Conservation (phyloP, 2,113 vertebrate species). For the Lepus americanus region DNA sequence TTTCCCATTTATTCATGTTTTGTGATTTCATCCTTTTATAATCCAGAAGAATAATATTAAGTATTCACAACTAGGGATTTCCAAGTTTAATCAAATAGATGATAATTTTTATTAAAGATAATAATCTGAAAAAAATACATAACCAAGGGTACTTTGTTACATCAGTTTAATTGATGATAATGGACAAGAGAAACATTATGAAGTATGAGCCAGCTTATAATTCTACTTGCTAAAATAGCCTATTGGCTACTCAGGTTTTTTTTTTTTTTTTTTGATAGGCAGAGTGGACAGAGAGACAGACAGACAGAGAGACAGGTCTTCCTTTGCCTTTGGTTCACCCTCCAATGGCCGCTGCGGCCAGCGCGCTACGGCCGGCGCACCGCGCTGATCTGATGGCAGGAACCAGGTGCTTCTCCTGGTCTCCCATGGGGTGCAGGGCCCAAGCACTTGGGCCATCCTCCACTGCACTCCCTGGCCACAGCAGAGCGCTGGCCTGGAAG, state of each 20-base stretch:
- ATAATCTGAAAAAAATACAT: constrained; percentile 41
- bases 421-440: too few relatives aligned
- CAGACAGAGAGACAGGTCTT: too few relatives aligned
- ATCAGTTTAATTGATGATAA: constrained; percentile 12
- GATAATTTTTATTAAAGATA: constrained; percentile 2
- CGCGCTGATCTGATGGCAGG: too few relatives aligned
- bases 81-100: constrained; percentile 30
- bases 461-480: too few relatives aligned
- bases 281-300: too few relatives aligned
- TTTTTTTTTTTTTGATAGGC: too few relatives aligned
- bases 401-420: too few relatives aligned
- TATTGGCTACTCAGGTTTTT: not conserved
- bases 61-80: constrained; percentile 39
- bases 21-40: constrained; percentile 58
- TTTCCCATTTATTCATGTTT: constrained; percentile 25
- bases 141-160: not conserved
- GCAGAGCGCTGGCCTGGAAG: too few relatives aligned
- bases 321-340: too few relatives aligned
- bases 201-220: not conserved
- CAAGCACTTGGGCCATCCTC: too few relatives aligned
- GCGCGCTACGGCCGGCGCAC: too few relatives aligned
- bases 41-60: constrained; percentile 27
- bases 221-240: not conserved
- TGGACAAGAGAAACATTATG: not conserved
- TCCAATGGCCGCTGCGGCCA: too few relatives aligned